Evolutionary conservation across 2,113 vertebrate genomes (phyloP).

Genomic region (Crotalus horridus): DNA sequence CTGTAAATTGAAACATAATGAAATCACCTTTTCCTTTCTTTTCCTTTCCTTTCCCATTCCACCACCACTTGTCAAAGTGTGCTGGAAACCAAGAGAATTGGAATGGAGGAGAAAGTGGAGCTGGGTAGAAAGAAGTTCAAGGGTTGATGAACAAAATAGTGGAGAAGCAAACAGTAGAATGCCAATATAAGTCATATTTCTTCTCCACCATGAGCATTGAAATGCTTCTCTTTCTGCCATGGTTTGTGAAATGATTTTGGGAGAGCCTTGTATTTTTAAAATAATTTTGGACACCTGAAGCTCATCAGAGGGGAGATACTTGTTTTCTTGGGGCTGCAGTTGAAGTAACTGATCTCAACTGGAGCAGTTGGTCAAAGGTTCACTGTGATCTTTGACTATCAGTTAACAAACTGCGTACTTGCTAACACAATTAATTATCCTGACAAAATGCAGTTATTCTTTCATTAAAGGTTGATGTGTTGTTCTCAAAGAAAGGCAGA

Average conservation of each 20-base stretch:
- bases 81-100: background rate
- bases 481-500: background rate
- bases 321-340: background rate
- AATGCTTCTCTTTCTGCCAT: background rate
- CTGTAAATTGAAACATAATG: background rate
- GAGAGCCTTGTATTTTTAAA: background rate
- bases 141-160: background rate
- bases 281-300: background rate
- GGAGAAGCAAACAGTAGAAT: background rate
- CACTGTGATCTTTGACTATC: background rate
- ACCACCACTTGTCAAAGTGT: background rate
- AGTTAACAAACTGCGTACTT: background rate
- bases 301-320: background rate
- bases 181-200: background rate
- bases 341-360: background rate
- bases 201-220: background rate
- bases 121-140: background rate
- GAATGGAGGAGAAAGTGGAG: background rate
- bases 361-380: background rate
- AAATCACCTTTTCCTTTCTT: no score
- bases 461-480: background rate
- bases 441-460: background rate
- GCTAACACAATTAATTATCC: background rate
- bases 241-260: background rate
- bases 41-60: background rate